Conservation (phyloP, 2,797 vertebrate genomes). For the Lepus townsendii region DNA sequence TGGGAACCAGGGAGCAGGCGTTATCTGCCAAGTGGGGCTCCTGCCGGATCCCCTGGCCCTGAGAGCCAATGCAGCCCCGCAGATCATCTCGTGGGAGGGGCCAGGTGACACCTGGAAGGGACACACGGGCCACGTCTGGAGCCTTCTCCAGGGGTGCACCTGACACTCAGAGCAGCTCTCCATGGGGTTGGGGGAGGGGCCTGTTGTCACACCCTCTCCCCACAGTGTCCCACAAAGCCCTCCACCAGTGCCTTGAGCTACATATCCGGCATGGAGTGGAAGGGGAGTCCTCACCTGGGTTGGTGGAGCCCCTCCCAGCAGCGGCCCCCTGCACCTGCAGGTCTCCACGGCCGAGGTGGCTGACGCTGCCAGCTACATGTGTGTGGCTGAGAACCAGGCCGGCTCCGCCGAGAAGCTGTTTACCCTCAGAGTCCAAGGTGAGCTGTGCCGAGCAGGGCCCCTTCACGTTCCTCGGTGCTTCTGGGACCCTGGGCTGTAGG, state of each 20-base stretch:
- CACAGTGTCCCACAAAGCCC: neutral
- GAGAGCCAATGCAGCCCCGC: neutral
- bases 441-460: neutral
- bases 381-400: slow-evolving; percentile 93
- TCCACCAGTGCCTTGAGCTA: neutral
- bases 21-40: neutral
- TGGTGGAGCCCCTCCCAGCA: too few species aligned
- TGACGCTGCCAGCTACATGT: slow-evolving; percentile 92
- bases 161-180: too few species aligned
- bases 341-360: slow-evolving; percentile 89
- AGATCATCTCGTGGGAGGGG: rapidly evolving
- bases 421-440: slow-evolving; percentile 93
- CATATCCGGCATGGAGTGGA: rapidly evolving
- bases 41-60: neutral
- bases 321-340: slow-evolving; percentile 83
- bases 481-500: neutral
- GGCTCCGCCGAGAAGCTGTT: slow-evolving; percentile 94
- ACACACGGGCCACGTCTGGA: rapidly evolving
- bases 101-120: too few species aligned
- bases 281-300: rapidly evolving
- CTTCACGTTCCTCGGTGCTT: rapidly evolving
- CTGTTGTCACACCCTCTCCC: too few species aligned
- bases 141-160: too few species aligned
- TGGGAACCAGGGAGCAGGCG: neutral
- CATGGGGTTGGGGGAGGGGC: neutral